Percentiles rank a stretch among this genome's conserved stretches.
phyloP scores from a whole-genome alignment of 2,888 invertebrate genomes.

The Scaptomyza cyrtandrae region DNA sequence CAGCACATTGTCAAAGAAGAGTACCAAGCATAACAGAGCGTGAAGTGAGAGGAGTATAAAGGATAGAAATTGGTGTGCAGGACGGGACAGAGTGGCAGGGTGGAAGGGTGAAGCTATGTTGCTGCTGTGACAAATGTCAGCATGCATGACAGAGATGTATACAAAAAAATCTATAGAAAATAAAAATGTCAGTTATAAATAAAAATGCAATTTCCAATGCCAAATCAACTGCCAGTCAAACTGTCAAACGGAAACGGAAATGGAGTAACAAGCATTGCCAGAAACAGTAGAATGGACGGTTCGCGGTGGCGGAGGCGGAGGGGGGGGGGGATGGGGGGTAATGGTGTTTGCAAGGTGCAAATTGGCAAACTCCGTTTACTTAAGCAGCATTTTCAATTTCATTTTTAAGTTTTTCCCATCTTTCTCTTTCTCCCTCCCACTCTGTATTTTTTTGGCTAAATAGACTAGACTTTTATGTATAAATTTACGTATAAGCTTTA shows the following conservation, averaged over 20 bases:
- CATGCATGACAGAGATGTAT: slow-evolving; percentile 69
- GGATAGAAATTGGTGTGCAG: no score
- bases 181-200: slow-evolving; percentile 74
- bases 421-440: not conserved
- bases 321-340: no score
- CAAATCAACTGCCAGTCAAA: slow-evolving; percentile 75
- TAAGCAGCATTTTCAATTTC: slow-evolving; percentile 19
- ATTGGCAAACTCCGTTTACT: not conserved
- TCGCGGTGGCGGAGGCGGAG: no score
- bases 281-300: no score
- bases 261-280: slow-evolving; percentile 1
- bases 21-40: not conserved
- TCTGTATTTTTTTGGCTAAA: no score
- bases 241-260: slow-evolving; percentile 48
- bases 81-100: not conserved
- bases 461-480: no score
- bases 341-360: not conserved
- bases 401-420: slow-evolving; percentile 9
- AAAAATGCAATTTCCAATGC: slow-evolving; percentile 73
- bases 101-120: not conserved
- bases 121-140: slow-evolving; percentile 63
- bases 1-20: slow-evolving; percentile 7
- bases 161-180: slow-evolving; percentile 71
- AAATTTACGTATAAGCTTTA: slow-evolving; percentile 4
- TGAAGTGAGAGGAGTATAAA: not conserved